Base-by-base conservation (phyloP, 1,140 invertebrate genomes). In the Tyrophagus putrescentiae region DNA sequence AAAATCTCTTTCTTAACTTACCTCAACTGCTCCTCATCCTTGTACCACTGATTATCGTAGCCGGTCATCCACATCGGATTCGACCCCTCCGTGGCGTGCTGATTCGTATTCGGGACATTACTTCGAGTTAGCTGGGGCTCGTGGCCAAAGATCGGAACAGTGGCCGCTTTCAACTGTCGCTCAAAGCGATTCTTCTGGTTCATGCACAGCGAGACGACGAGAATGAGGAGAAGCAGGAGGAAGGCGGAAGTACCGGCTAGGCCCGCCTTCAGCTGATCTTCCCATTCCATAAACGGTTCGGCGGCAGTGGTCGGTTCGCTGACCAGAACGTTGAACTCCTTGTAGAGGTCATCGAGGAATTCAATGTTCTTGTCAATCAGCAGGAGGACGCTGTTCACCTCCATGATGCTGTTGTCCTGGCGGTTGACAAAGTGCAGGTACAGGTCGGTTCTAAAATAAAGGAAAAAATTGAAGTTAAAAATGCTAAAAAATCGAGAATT, bases 41-140 rank as follows among this genome's bases (percentile, higher is more conserved):
- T 92, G 69, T 87, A 91, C 87, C 88, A 93, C 57, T 67, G 50
- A 71, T 92, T 92, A 72, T 91, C 87, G 68, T 91, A 92, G 6
- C 87, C 85, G 67, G 88, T 85, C 72, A 93, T 80, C 89, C 89
- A 94, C 65, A 94, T 92, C 0, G 90, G 89, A 76, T 94, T 94
- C 7, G 86, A 90, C 29, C 89, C 90, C 72, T 92, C 87, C 4
- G 85, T 81, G 66, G 87, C 90, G 70, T 93, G 89, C 69, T 89
- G 88, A 71, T 93, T 94, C 2, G 90, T 93, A 68, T 93, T 93
- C 1, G 90, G 90, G 4, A 94, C 87, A 64, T 83, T 81, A 52
- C 85, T 80, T 68, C 84, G 82, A 1, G 83, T 84, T 66, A 87
- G 82, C 54, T 64, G 59, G 31, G 39, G 32, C 21, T 58, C 53